Evolutionary conservation across 2,113 vertebrate species (phyloP), one percentile per base, ranked within the genome.

Genomic region (Casuarius casuarius): DNA sequence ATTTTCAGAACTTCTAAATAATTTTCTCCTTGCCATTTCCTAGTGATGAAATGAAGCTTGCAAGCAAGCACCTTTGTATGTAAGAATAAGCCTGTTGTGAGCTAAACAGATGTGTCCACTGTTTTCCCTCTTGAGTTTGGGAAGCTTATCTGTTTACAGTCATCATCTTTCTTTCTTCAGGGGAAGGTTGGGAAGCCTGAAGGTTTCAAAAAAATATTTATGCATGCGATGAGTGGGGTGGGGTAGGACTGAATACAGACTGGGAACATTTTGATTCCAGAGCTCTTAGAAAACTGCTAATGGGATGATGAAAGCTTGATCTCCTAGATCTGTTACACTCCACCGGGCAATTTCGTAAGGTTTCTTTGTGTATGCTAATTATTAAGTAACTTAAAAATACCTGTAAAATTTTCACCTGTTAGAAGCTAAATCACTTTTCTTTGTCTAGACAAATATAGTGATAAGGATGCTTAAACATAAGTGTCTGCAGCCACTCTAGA

Each of bases 221-320:
- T 66, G 65, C 9, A 3, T 84, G 29, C 93, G 80, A 73, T 93
- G 83, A 92, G 80, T 54, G 20, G 88, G 84, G 94, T 87, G 80
- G 89, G 84, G 91, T 73, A 81, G 73, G 48, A 89, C 78, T 82
- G n/a, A 59, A 31, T 88, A 89, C 35, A 82, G 18, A 75, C 11
- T 79, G 58, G 66, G 80, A 94, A 87, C 33, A 73, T 78, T 95
- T 40, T 65, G 52, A 94, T 96, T 96, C 62, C 94, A 89, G 71
- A 89, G 77, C 80, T 82, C 89, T 92, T 92, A 87, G 77, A 95
- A 91, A 92, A 95, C 89, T 91, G 66, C 61, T 92, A 93, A 93
- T n/a, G 81, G 62, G 76, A 95, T 87, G 95, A 91, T 84, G 94
- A 96, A 97, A 97, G 31, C 86, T 94, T 87, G 48, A 93, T 93